Percentiles rank a stretch among this genome's conserved stretches.
Conservation (phyloP, 2,797 vertebrate species). For the Neosilurus hyrtlii region DNA sequence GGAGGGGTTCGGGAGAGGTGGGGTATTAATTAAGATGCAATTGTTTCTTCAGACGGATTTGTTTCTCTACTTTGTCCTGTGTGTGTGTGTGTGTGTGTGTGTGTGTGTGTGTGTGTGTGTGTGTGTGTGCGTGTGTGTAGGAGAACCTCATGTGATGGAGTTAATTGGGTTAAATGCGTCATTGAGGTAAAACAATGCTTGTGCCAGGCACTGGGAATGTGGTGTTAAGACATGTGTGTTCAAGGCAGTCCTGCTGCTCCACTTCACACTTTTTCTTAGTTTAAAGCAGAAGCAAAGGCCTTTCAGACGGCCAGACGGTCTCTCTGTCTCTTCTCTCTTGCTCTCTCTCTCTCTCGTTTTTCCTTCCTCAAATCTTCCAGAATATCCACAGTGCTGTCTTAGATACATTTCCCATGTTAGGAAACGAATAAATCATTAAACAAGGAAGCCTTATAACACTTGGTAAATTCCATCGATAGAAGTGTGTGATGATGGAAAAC, state of each 20-base stretch:
- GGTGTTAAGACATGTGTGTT: constrained; percentile 46
- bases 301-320: not conserved
- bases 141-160: constrained; percentile 20
- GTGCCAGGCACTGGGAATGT: constrained; percentile 53
- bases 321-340: not conserved
- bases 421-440: not conserved
- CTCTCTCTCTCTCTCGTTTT: not conserved
- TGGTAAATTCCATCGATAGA: not conserved
- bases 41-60: not conserved
- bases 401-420: not conserved
- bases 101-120: constrained; percentile 49
- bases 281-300: not conserved
- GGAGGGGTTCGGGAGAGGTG: not conserved
- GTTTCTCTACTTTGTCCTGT: not conserved
- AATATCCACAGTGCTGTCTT: not conserved
- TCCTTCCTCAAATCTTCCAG: too few relatives aligned
- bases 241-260: constrained; percentile 30
- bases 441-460: not conserved
- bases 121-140: constrained; percentile 17
- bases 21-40: too few relatives aligned
- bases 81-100: constrained; percentile 39
- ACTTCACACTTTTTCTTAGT: not conserved
- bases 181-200: constrained; percentile 65
- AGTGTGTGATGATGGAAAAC: not conserved
- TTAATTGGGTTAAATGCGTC: constrained; percentile 67